Percentiles rank a stretch among this genome's conserved stretches.
Evolutionary conservation across 2,113 vertebrate genomes (phyloP).

Genomic region (Epinephelus fuscoguttatus): DNA sequence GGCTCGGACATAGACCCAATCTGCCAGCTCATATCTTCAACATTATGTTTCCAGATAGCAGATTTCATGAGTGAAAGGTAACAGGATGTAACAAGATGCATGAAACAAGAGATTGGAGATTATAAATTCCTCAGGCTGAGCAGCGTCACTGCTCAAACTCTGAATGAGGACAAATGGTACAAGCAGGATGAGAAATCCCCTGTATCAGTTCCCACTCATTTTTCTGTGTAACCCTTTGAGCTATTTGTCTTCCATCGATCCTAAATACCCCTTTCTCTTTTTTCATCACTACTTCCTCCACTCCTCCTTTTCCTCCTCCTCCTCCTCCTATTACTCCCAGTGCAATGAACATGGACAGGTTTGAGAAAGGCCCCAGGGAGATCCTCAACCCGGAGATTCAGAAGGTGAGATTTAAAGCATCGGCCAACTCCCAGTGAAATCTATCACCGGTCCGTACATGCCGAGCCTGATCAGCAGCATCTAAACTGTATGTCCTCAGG

Average conservation of each 20-base stretch:
- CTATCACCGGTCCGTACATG: constrained; percentile 31
- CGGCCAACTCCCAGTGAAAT: constrained; percentile 29
- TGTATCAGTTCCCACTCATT: constrained; percentile 40
- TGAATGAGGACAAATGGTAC: constrained; percentile 46
- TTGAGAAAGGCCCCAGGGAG: constrained; percentile 96
- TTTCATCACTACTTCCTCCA: constrained; percentile 19
- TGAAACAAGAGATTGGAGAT: constrained; percentile 41
- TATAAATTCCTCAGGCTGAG: constrained; percentile 46
- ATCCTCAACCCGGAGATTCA: constrained; percentile 98
- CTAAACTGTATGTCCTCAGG: constrained; percentile 38
- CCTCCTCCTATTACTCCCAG: constrained; percentile 80
- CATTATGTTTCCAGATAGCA: constrained; percentile 14
- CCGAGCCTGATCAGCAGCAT: constrained; percentile 27
- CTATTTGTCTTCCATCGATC: constrained; percentile 39
- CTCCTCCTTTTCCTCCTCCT: not conserved
- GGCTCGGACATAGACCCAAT: not conserved
- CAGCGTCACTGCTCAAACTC: constrained; percentile 5
- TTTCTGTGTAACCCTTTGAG: constrained; percentile 39
- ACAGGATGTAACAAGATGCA: constrained; percentile 33
- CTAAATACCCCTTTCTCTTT: constrained; percentile 25
- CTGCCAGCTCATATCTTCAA: not conserved
- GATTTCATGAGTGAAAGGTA: constrained; percentile 23
- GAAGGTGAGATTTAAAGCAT: constrained; percentile 87
- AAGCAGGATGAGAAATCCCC: constrained; percentile 52
- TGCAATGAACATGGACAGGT: constrained; percentile 98